Percentiles rank a stretch among this genome's conserved stretches.
Evolutionary conservation across 1,140 invertebrate genomes (phyloP).

Genomic region (Hylyphantes graminicola): DNA sequence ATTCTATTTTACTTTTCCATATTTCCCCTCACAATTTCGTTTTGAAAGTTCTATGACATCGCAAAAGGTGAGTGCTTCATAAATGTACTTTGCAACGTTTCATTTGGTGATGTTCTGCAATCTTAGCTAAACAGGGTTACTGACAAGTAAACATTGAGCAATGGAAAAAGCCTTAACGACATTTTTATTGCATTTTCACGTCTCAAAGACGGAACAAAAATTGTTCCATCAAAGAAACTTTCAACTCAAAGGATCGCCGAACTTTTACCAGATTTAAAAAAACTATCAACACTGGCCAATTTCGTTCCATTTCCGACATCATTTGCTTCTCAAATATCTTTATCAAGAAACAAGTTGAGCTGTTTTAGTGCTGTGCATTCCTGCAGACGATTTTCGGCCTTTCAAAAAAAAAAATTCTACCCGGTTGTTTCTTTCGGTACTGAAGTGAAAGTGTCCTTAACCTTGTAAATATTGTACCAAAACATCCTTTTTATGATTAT

Average conservation of each 20-base stretch:
- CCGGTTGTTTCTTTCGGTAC: slow-evolving; percentile 38
- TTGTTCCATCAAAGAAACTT: neutral
- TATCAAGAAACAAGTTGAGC: slow-evolving; percentile 37
- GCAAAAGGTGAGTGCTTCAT: neutral
- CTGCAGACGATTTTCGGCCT: slow-evolving; percentile 10
- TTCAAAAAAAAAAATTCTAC: neutral
- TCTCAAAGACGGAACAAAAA: slow-evolving; percentile 7
- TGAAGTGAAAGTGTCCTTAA: slow-evolving; percentile 13
- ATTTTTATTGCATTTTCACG: slow-evolving; percentile 39
- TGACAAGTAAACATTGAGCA: slow-evolving; percentile 2
- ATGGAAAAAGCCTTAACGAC: slow-evolving; percentile 17
- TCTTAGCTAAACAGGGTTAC: neutral
- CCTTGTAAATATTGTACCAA: no score
- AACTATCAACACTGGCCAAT: slow-evolving; percentile 39
- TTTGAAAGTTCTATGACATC: no score
- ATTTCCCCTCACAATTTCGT: no score
- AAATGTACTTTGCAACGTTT: slow-evolving; percentile 6
- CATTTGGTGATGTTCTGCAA: no score
- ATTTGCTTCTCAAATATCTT: slow-evolving; percentile 31
- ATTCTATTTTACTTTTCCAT: no score
- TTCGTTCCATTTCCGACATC: slow-evolving; percentile 38
- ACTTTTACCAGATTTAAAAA: slow-evolving; percentile 5
- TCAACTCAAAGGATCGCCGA: slow-evolving; percentile 9
- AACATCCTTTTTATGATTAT: no score
- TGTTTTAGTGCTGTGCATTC: neutral